Conservation (phyloP, 2,797 vertebrate genomes). For the Coilia nasus region DNA sequence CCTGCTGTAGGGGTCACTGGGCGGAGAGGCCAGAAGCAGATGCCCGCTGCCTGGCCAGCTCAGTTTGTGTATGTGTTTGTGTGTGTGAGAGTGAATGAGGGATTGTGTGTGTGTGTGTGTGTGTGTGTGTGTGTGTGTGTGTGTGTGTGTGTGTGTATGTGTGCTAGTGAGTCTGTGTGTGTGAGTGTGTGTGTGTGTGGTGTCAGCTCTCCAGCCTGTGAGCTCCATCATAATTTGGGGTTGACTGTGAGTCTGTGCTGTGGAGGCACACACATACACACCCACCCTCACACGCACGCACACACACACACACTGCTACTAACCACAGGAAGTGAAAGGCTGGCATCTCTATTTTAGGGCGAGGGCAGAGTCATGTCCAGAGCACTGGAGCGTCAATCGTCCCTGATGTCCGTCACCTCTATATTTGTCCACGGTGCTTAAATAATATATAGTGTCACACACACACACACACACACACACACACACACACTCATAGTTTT, state of each 20-base stretch:
- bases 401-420: not conserved
- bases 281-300: not conserved
- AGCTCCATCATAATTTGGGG: not conserved
- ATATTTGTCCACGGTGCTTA: not conserved
- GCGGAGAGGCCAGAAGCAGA: not conserved
- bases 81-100: not conserved
- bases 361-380: too few relatives aligned
- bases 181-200: not conserved
- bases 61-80: not conserved
- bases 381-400: not conserved
- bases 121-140: constrained; percentile 5
- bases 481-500: too few relatives aligned
- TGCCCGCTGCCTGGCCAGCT: not conserved
- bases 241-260: not conserved
- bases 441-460: not conserved
- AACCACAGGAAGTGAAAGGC: not conserved
- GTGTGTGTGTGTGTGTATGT: not conserved
- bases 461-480: too few relatives aligned
- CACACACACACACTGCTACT: too few relatives aligned
- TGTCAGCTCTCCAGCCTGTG: not conserved
- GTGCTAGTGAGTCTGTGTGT: not conserved
- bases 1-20: not conserved
- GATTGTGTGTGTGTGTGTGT: not conserved
- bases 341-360: too few relatives aligned
- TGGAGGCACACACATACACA: not conserved